phyloP scores from a whole-genome alignment of 2,888 invertebrate genomes.

The Caenorhabditis angaria region DNA sequence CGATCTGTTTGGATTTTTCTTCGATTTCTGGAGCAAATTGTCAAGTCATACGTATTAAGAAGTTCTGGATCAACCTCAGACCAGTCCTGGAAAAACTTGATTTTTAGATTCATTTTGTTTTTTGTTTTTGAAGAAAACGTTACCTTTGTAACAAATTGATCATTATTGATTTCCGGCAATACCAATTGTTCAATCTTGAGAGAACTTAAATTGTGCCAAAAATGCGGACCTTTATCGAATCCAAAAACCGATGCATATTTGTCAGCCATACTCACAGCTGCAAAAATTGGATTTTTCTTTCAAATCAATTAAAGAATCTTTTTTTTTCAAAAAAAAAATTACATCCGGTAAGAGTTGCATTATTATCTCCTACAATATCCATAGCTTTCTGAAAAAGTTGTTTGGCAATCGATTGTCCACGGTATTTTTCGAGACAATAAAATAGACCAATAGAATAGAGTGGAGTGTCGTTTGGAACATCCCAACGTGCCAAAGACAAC shows the following conservation, averaged over 20 bases:
- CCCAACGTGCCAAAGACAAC: conserved; percentile 16
- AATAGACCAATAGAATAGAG: conserved; percentile 15
- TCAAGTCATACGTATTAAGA: conserved; percentile 28
- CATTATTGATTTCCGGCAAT: conserved; percentile 28
- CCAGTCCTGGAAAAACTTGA: conserved; percentile 17
- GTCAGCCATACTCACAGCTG: conserved; percentile 39
- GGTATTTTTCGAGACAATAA: conserved; percentile 15
- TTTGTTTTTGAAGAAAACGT: neutral
- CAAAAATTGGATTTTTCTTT: conserved; percentile 9
- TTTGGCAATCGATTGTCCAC: conserved; percentile 10
- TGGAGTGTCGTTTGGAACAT: conserved; percentile 7
- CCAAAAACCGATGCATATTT: conserved; percentile 37
- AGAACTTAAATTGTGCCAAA: conserved; percentile 28
- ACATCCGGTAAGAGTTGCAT: conserved; percentile 10
- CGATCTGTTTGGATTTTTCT: conserved; percentile 28
- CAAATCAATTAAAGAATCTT: no score
- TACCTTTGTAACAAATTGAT: conserved; percentile 22
- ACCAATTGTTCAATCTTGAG: conserved; percentile 23
- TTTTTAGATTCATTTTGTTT: no score
- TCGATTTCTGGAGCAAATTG: conserved; percentile 39
- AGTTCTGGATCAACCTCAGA: conserved; percentile 35
- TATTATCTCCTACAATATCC: conserved; percentile 16
- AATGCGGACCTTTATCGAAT: conserved; percentile 28
- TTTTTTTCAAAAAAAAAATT: neutral
- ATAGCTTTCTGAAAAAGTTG: conserved; percentile 16